Conservation (phyloP, 2,113 vertebrate genomes). For the Pycnonotus jocosus region DNA sequence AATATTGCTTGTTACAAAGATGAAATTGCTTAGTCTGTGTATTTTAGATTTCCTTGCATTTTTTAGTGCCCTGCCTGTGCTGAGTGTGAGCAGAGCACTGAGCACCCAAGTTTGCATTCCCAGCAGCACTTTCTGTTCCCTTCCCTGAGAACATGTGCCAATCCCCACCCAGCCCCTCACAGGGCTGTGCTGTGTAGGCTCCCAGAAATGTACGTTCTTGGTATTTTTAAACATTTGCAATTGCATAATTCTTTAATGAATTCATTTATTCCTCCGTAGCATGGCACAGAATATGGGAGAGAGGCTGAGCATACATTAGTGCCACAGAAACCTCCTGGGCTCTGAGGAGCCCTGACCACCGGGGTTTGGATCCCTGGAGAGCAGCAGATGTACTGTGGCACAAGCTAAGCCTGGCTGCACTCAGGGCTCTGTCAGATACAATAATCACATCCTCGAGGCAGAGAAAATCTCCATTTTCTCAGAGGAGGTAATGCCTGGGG, state of each 20-base stretch:
- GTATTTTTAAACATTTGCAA: constrained; percentile 14
- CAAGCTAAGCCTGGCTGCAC: not conserved
- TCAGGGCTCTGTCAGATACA: not conserved
- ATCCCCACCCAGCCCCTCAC: not conserved
- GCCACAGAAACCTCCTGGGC: not conserved
- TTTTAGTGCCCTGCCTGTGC: not conserved
- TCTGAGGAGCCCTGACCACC: not conserved
- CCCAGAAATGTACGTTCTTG: not conserved
- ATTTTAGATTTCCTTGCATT: not conserved
- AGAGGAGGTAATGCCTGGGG: not conserved
- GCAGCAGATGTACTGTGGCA: not conserved
- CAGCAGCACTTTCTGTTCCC: not conserved
- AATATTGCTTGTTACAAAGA: not conserved
- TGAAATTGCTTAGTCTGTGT: not conserved
- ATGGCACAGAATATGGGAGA: not conserved
- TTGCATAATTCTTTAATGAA: constrained; percentile 4
- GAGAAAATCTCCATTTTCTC: not conserved
- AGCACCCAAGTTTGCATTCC: not conserved
- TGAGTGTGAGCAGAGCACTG: not conserved
- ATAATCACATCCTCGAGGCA: not conserved
- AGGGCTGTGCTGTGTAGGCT: not conserved
- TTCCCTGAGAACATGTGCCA: not conserved
- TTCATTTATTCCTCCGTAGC: not conserved
- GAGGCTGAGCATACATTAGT: not conserved
- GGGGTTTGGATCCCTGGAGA: not conserved